These are phyloP conservation scores for Epistrophe eligans DNA, from an alignment of 2,888 invertebrate genomes.

Conservation along the genomic window DNA sequence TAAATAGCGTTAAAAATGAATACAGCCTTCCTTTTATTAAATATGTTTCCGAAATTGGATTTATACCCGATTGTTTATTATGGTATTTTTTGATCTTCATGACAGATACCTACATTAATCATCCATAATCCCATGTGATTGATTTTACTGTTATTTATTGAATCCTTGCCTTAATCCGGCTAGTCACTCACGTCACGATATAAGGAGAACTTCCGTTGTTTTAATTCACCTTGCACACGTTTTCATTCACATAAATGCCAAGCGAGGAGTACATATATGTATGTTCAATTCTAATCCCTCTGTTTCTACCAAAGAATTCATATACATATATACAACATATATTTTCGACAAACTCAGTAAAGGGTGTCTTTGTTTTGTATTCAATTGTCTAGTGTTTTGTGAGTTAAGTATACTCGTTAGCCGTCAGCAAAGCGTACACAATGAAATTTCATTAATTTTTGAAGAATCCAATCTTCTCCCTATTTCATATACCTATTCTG, in stretches of 20 bases:
- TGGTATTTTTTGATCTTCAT: background rate
- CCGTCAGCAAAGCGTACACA: conserved; percentile 29
- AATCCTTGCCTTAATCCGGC: conserved; percentile 24
- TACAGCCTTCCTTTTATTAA: too few species aligned
- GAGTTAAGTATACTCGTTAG: background rate
- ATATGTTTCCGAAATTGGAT: background rate
- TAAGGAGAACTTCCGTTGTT: conserved; percentile 57
- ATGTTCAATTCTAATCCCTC: conserved; percentile 22
- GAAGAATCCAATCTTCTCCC: background rate
- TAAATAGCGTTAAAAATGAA: too few species aligned
- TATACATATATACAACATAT: background rate
- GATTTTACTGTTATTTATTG: conserved; percentile 22
- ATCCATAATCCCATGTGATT: conserved; percentile 51
- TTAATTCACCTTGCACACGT: conserved; percentile 42
- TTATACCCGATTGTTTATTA: background rate
- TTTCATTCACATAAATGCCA: background rate
- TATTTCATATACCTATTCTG: too few species aligned
- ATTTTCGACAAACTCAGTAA: background rate
- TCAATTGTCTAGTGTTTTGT: background rate
- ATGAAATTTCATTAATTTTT: conserved; percentile 60
- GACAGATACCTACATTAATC: conserved; percentile 19
- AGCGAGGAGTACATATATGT: background rate
- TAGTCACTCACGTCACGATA: conserved; percentile 35
- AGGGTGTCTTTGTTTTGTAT: conserved; percentile 24
- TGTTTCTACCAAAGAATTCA: background rate